Evolutionary conservation across 2,113 vertebrate genomes (phyloP), one percentile per base, ranked within the genome.

Genomic region (Gallinago undulata): DNA sequence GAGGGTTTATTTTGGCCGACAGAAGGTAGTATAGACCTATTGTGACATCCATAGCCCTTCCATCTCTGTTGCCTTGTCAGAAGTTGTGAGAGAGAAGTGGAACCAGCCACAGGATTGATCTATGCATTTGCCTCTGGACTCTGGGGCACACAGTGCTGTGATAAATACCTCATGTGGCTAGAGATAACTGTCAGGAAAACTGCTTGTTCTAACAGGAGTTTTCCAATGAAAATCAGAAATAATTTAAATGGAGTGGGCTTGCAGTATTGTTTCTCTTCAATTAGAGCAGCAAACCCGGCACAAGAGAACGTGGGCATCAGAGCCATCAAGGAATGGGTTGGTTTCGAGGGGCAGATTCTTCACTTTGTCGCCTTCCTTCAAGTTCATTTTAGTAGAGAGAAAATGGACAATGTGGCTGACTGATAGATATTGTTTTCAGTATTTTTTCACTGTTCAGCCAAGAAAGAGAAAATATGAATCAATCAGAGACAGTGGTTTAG

Each of bases 181-280:
- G 31, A 10, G 13, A 77, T 64, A 87, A 35, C 35, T 81, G 22
- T 28, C 74, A 81, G 66, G 51, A 89, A 74, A 18, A 43, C 37
- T 60, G 8, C 30, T 66, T 69, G 15, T 73, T 83, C 56, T 74
- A 86, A 28, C 30, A 69, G 55, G 28, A 84, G 9, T 62, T 84
- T 53, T 81, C 60, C 78, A 77, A 10, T n/a, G 48, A 69, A 89
- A 73, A 18, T 75, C 51, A 55, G 84, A 59, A 86, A 53, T 21
- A 7, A 18, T 33, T 7, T 51, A 62, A 14, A 6, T n/a, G 45
- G 48, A 86, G n/a, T 6, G 0, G 0, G 9, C 15, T 63, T 68
- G 10, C 47, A 50, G 31, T 50, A 39, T 47, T 0, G 0, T 22
- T 69, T 77, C 22, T 81, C 28, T 87, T 35, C 47, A 66, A 6